phyloP scores from a whole-genome alignment of 2,113 vertebrate species.

The Nettapus auritus region DNA sequence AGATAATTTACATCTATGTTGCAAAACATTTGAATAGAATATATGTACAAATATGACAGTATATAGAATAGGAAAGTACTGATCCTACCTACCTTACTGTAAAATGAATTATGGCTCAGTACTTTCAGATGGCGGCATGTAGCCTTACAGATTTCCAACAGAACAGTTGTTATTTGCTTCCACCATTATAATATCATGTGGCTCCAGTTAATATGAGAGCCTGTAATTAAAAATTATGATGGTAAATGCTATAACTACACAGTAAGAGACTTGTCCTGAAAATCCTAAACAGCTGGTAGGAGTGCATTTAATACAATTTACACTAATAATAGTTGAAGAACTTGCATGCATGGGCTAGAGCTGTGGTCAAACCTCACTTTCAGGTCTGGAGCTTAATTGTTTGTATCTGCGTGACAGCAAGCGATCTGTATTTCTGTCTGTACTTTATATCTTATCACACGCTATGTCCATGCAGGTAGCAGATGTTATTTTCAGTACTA shows the following conservation, averaged over 20 bases:
- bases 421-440: constrained; percentile 14
- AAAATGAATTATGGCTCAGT: not conserved
- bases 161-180: not conserved
- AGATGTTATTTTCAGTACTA: constrained; percentile 36
- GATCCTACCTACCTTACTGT: not conserved
- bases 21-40: not conserved
- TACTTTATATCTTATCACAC: constrained; percentile 1
- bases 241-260: constrained; percentile 48
- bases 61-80: not conserved
- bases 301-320: constrained; percentile 47
- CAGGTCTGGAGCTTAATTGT: not conserved
- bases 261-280: constrained; percentile 55
- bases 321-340: constrained; percentile 34
- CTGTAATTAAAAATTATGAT: constrained; percentile 61
- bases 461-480: not conserved
- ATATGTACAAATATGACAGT: not conserved
- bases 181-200: constrained; percentile 36
- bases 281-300: constrained; percentile 45
- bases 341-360: constrained; percentile 17
- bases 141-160: constrained; percentile 4
- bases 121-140: not conserved
- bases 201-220: constrained; percentile 43
- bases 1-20: not conserved
- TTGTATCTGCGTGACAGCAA: constrained; percentile 27
- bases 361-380: constrained; percentile 55